Evolutionary conservation across 2,888 invertebrate genomes (phyloP).

Genomic region (Drosophila emarginata): DNA sequence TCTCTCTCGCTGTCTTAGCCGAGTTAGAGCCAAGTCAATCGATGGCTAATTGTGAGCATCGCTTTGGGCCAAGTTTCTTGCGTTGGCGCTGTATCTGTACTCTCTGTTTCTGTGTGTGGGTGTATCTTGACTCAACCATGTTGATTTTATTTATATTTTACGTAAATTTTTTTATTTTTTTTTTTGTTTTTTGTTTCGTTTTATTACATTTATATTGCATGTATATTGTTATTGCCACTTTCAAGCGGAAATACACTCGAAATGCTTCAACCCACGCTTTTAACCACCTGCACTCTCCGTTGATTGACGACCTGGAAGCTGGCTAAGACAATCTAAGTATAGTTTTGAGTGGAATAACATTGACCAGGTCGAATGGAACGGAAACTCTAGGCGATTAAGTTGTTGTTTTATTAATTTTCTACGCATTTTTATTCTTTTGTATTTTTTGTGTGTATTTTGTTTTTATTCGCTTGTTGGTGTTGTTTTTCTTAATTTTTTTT

Average conservation of each 20-base stretch:
- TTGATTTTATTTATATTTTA: constrained; percentile 70
- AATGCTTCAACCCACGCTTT: constrained; percentile 57
- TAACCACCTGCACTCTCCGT: constrained; percentile 58
- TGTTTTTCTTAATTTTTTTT: constrained; percentile 10
- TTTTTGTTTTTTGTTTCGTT: constrained; percentile 19
- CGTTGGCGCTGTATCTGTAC: constrained; percentile 43
- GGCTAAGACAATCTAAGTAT: constrained; percentile 30
- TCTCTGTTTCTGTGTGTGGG: constrained; percentile 51
- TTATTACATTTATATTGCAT: constrained; percentile 56
- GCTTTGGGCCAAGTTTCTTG: constrained; percentile 64
- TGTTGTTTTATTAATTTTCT: constrained; percentile 61
- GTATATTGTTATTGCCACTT: constrained; percentile 71
- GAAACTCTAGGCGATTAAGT: constrained; percentile 70
- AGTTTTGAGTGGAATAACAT: constrained; percentile 41
- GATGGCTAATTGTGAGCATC: constrained; percentile 71
- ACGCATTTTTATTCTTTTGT: constrained; percentile 45
- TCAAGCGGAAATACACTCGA: constrained; percentile 75
- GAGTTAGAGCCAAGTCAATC: background rate
- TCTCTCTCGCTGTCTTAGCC: background rate
- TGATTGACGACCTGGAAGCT: constrained; percentile 52
- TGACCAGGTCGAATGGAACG: constrained; percentile 61
- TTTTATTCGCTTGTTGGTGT: constrained; percentile 12
- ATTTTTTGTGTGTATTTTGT: constrained; percentile 11
- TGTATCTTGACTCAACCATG: constrained; percentile 46
- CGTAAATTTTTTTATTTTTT: constrained; percentile 68